Base-by-base conservation (phyloP, 2,888 invertebrate genomes). In the Meloe dianella region DNA sequence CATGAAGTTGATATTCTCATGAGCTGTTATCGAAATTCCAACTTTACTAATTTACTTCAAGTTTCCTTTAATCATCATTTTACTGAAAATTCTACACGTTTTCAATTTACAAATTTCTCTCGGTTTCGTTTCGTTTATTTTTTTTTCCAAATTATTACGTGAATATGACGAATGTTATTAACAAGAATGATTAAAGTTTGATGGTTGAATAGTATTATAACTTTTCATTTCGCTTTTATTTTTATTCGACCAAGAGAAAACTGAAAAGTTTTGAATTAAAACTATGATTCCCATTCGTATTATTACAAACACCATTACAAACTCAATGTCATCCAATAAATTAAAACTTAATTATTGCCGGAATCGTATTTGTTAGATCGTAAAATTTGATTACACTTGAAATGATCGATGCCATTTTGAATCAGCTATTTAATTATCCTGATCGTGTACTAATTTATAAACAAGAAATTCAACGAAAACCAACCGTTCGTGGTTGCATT, bases 31-130 rank as follows among this genome's bases (percentile, higher is more conserved):
- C 56, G 56, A 56, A 65, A 67, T 64, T 64, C 38, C 12, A 67
- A 68, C 68, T 68, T 67, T 61, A 29, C 60, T 66, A 66, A 64
- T 64, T 64, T 61, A 67, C 64, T 64, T 64, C 61, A 61, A 12
- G 22, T 61, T 60, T 20, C 20, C 17, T 41, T 7, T 41, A 17
- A n/a, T 41, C n/a, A 17, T 41, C 41, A n/a, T 41, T 41, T 7
- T 12, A 12, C 1, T 5, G 14, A 35, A 35, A 35, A 14, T 35
- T 35, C 35, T 14, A 35, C 14, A 3, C 14, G 1, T 3, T 14
- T 14, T 35, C 35, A 35, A 41, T 17, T 17, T 17, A n/a, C 2
- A 17, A 2, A 22, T 17, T 9, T 47, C 4, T 1, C 0, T 9
- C 47, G 9, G 10, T 20, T 10, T 47, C 20, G 1, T 20, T 20